phyloP scores from a whole-genome alignment of 2,888 invertebrate species.

The Eupithecia tripunctaria region DNA sequence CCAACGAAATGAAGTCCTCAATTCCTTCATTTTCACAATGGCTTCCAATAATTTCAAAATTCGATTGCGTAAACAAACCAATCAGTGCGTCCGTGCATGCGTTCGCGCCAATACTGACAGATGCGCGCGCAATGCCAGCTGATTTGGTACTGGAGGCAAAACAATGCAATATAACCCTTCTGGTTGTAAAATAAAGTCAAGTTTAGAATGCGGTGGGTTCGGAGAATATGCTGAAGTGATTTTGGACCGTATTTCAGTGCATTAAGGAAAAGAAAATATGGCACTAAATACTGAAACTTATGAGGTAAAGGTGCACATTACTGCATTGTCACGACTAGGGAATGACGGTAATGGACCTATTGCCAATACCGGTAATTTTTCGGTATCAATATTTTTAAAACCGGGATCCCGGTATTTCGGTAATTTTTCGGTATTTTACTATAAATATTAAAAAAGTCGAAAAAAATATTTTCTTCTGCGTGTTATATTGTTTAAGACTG shows the following conservation, averaged over 20 bases:
- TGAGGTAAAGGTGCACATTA: not conserved
- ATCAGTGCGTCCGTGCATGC: constrained; percentile 49
- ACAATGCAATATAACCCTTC: constrained; percentile 50
- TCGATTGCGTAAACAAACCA: constrained; percentile 49
- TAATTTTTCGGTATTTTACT: too few relatives aligned
- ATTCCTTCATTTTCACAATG: constrained; percentile 6
- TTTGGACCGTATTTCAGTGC: not conserved
- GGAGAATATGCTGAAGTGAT: not conserved
- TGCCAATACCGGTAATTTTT: too few relatives aligned
- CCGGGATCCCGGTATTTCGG: too few relatives aligned
- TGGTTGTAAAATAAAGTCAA: not conserved
- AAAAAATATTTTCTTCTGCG: too few relatives aligned
- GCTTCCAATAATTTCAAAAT: constrained; percentile 38
- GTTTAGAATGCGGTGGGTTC: constrained; percentile 10
- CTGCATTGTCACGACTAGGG: too few relatives aligned
- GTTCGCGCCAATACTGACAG: constrained; percentile 73
- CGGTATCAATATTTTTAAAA: too few relatives aligned
- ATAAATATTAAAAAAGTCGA: too few relatives aligned
- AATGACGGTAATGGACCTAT: too few relatives aligned
- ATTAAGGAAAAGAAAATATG: not conserved
- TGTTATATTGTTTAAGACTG: too few relatives aligned
- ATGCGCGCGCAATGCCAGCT: constrained; percentile 66
- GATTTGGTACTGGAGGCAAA: constrained; percentile 52
- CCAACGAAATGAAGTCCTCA: constrained; percentile 9
- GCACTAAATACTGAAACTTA: not conserved